Evolutionary conservation across 2,888 invertebrate genomes (phyloP), one percentile per base, ranked within the genome.

Genomic region (Leptinotarsa tumamoca): DNA sequence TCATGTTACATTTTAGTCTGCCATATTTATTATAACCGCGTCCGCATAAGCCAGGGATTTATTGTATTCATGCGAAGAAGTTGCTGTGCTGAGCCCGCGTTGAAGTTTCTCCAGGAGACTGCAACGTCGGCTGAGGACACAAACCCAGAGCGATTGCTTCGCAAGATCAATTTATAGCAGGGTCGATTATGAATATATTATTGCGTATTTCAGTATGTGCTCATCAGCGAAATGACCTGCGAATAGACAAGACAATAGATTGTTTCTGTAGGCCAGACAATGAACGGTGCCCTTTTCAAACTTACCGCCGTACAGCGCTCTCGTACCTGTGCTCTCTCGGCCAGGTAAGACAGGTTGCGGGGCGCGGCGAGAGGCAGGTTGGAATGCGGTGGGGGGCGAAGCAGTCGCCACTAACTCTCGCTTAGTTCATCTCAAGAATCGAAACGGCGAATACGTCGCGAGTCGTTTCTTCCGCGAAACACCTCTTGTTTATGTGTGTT

Each of bases 321-420:
- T 70, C 69, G 81, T 84, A 84, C 84, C 85, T 85, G 84, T 84
- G 81, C 82, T 76, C 79, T 77, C 58, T 79, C 72, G 80, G 81
- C 82, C 83, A 80, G 83, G 82, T 80, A 84, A 84, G 84, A 84
- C 85, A 84, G 85, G 86, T 83, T 83, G 85, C 82, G 85, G 87
- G 85, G 86, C 84, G 86, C 83, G 85, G 85, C 83, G 85, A 84
- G 87, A 86, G 86, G 86, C 86, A 84, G 86, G 82, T 84, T 87
- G 88, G 88, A 88, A 87, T 88, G 88, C 87, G 85, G 87, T 86
- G 88, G 87, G 87, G 87, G 86, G 86, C 85, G 86, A 85, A 86
- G 84, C 85, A 83, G 84, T 85, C 84, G 83, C 85, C 84, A 84
- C 83, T 84, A 81, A 84, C 84, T 84, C 83, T 84, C 84, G 84